Evolutionary conservation across 2,113 vertebrate species (phyloP).

Genomic region (Tychaedon coryphoeus): DNA sequence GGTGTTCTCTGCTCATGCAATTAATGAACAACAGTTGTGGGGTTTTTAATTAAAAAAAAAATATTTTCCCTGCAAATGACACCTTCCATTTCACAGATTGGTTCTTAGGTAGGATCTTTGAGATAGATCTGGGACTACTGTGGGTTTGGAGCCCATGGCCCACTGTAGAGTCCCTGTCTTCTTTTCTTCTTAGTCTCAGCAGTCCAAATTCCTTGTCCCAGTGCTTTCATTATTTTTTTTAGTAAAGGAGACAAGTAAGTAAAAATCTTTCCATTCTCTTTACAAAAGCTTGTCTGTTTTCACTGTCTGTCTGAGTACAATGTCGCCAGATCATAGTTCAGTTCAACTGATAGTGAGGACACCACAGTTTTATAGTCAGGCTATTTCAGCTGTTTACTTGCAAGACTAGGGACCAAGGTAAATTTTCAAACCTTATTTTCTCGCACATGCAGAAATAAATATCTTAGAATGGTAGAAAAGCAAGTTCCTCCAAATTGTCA

Average conservation of each 20-base stretch:
- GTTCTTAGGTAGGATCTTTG: neutral
- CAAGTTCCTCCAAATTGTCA: neutral
- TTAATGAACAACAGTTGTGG: neutral
- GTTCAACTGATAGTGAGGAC: neutral
- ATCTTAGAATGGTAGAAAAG: neutral
- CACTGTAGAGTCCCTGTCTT: neutral
- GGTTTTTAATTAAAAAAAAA: neutral
- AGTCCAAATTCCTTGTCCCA: neutral
- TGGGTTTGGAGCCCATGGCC: neutral
- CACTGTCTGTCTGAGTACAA: neutral
- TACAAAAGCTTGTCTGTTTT: neutral
- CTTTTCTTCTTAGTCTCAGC: neutral
- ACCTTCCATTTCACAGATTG: neutral
- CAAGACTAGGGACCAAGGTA: neutral
- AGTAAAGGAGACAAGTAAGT: neutral
- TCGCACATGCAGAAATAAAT: neutral
- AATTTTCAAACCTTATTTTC: neutral
- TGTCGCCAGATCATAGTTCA: neutral
- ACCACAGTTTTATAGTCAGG: neutral
- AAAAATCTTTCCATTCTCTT: neutral
- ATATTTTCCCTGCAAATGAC: neutral
- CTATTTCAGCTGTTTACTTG: neutral
- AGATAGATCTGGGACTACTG: neutral
- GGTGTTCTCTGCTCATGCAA: neutral
- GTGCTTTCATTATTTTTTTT: neutral